Percentiles rank a stretch among this genome's conserved stretches.
Conservation (phyloP, 2,113 vertebrate species). For the Mormyrus lacerda region DNA sequence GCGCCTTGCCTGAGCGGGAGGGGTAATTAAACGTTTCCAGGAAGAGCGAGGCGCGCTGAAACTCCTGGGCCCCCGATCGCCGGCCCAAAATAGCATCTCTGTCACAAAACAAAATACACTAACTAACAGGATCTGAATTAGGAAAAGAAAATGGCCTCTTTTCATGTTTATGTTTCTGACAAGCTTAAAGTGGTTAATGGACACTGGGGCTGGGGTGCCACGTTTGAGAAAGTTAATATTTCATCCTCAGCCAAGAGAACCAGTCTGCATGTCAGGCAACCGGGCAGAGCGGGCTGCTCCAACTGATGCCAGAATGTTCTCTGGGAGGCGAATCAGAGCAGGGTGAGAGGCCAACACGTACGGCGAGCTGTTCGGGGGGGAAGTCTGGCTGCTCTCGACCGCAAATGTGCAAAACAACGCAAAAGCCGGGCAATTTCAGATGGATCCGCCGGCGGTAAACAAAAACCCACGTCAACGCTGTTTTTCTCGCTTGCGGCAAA, state of each 20-base stretch:
- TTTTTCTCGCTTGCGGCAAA: background rate
- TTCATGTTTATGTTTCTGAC: background rate
- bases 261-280: background rate
- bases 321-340: background rate
- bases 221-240: background rate
- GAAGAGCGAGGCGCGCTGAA: constrained; percentile 41
- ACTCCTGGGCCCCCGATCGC: constrained; percentile 41
- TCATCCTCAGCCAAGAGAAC: background rate
- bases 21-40: constrained; percentile 49
- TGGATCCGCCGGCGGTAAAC: background rate
- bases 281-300: background rate
- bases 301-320: background rate
- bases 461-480: background rate
- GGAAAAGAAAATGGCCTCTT: constrained; percentile 20
- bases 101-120: constrained; percentile 25
- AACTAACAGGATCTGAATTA: background rate
- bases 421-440: background rate
- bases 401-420: background rate
- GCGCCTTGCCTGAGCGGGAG: constrained; percentile 41
- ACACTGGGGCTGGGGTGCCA: background rate
- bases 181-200: background rate
- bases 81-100: constrained; percentile 37
- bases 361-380: background rate
- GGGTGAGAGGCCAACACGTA: background rate
- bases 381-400: background rate